A percentile compares a stretch with the other conserved stretches of the same genome.
Conservation (phyloP, 2,888 invertebrate genomes). For the Epicampocera succincta region DNA sequence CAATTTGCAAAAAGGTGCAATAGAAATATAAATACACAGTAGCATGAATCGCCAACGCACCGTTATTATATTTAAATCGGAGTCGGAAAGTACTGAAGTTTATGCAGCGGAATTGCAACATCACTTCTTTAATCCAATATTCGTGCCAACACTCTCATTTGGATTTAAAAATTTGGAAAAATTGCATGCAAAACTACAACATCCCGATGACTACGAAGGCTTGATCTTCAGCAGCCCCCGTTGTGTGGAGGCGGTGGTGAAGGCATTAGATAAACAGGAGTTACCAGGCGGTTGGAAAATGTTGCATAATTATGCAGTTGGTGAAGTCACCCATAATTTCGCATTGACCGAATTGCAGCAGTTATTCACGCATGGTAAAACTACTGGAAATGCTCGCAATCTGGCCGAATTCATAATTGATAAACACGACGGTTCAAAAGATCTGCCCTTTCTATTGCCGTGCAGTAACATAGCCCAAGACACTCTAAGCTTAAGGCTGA, state of each 20-base stretch:
- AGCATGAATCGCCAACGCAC: constrained; percentile 71
- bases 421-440: constrained; percentile 81
- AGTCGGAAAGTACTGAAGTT: constrained; percentile 81
- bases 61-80: constrained; percentile 81
- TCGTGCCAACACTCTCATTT: constrained; percentile 83
- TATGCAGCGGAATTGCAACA: constrained; percentile 81
- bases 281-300: constrained; percentile 81
- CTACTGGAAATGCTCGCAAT: constrained; percentile 83
- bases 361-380: constrained; percentile 82
- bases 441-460: constrained; percentile 83
- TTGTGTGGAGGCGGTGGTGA: constrained; percentile 82
- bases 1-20: constrained; percentile 9
- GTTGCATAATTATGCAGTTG: constrained; percentile 83
- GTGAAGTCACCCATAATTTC: constrained; percentile 83
- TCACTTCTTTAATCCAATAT: constrained; percentile 82
- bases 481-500: constrained; percentile 81
- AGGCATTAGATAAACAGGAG: constrained; percentile 81
- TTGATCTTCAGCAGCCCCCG: constrained; percentile 84
- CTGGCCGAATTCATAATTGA: constrained; percentile 83
- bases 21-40: constrained; percentile 14
- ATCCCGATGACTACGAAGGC: constrained; percentile 82
- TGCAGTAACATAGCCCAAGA: constrained; percentile 84
- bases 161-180: constrained; percentile 82
- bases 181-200: constrained; percentile 81
- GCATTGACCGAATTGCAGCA: constrained; percentile 81